Base-by-base conservation (phyloP, 2,113 vertebrate species). In the Blennius ocellaris region DNA sequence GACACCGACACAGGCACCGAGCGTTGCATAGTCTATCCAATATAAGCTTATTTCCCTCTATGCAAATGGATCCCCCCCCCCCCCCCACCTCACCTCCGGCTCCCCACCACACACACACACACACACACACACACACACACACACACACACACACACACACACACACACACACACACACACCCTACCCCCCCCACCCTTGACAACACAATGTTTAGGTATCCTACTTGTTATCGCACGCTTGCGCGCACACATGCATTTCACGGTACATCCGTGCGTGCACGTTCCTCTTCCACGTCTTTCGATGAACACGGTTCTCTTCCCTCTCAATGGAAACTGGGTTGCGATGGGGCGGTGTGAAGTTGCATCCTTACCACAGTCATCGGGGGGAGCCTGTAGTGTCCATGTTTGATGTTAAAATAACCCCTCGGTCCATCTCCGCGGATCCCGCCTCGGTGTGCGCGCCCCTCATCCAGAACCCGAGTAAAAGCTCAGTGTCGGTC, bases 291-390 rank as follows among this genome's bases (percentile, higher is more conserved):
- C 51, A 53, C 61, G 44, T 58, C 56, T 15, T 38, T 41, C 73
- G 14, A 51, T 58, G 67, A 49, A 12, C 41, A 16, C 4, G 21
- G 21, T 10, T 2, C 15, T 50, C 40, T 6, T 59, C 72, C 48
- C 50, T 50, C 64, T 73, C 36, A 45, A n/a, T 59, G 66, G 80
- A 80, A 84, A 80, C 5, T 81, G 63, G 83, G 81, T 69, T 85
- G 84, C 67, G 71, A 85, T 63, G 84, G 84, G 89, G 87, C 82
- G 88, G 86, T 74, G 86, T 86, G 79, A 89, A 87, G 83, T 83
- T 83, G 76, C 86, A 86, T 90, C 80, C 93, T 93, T 92, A 94
- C 93, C 93, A 87, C 84, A 85, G 87, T 87, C 90, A 92, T 93
- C 89, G 87, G 66, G 75, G 83, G 78, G 70, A 84, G 83, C 85